A percentile compares a stretch with the other conserved stretches of the same genome.
phyloP scores from a whole-genome alignment of 2,113 vertebrate genomes.

The Melanerpes aurifrons region DNA sequence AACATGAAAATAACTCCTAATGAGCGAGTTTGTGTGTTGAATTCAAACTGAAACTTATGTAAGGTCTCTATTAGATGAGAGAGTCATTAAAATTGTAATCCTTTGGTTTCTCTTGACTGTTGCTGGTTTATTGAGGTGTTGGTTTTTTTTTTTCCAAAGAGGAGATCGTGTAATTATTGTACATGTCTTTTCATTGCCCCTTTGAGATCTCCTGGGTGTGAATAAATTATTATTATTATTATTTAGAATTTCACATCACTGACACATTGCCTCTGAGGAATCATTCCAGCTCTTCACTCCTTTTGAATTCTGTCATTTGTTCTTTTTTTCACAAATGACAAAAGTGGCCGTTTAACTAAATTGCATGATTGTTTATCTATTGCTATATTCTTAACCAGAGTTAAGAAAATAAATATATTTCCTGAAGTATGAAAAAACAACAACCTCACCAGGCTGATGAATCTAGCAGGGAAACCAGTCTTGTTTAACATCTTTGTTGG shows the following conservation, averaged over 20 bases:
- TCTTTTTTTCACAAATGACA: neutral
- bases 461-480: neutral
- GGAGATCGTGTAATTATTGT: neutral
- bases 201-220: neutral
- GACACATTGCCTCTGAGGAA: neutral
- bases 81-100: slow-evolving; percentile 3
- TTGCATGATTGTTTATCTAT: neutral
- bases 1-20: neutral
- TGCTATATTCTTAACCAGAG: neutral
- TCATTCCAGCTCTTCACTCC: neutral
- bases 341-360: neutral
- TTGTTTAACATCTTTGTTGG: too few species aligned
- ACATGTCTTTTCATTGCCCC: neutral
- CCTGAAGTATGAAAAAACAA: neutral
- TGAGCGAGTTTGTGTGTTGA: neutral
- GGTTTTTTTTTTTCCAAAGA: neutral
- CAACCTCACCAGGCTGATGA: neutral
- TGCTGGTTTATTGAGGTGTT: neutral
- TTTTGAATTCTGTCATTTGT: neutral
- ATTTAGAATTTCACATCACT: slow-evolving; percentile 23
- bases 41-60: neutral
- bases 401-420: neutral
- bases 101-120: neutral
- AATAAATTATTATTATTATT: slow-evolving; percentile 7
- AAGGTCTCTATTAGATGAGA: neutral